phyloP scores from a whole-genome alignment of 2,797 vertebrate genomes.

The Oryzias dopingdopingensis region DNA sequence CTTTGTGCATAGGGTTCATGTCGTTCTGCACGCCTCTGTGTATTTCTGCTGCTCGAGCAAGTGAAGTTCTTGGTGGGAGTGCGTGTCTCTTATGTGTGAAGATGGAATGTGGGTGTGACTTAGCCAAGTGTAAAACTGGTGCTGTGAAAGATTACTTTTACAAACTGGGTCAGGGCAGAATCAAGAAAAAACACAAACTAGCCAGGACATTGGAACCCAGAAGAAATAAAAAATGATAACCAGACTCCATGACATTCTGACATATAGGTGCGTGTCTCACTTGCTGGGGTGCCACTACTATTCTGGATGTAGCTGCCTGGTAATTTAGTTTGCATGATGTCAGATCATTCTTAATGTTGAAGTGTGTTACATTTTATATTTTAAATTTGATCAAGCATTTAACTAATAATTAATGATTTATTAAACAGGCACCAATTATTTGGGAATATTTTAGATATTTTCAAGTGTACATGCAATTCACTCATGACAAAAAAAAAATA shows the following conservation, averaged over 20 bases:
- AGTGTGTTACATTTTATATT: not conserved
- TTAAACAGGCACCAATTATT: not conserved
- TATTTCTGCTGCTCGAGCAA: conserved; percentile 14
- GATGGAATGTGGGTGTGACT: conserved; percentile 29
- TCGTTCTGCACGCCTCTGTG: conserved; percentile 3
- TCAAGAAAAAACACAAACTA: conserved; percentile 24
- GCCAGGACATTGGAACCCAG: conserved; percentile 1
- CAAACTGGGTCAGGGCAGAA: conserved; percentile 63
- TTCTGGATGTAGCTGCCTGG: not conserved
- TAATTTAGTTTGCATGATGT: conserved; percentile 6
- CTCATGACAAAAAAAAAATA: too few species aligned
- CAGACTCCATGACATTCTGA: conserved; percentile 2
- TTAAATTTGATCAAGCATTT: not conserved
- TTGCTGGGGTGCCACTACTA: conserved; percentile 1
- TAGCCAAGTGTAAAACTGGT: conserved; percentile 60
- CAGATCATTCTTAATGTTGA: not conserved
- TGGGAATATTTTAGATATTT: too few species aligned
- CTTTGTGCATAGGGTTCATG: conserved; percentile 15
- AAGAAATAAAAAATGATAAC: conserved; percentile 12
- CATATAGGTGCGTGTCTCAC: not conserved
- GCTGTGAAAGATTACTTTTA: conserved; percentile 49
- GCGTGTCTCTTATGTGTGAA: conserved; percentile 6
- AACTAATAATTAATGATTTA: not conserved
- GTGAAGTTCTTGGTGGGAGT: conserved; percentile 12
- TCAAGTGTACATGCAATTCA: too few species aligned